These are phyloP conservation scores for Caretta caretta DNA, from an alignment of 2,113 vertebrate genomes.

Conservation along the genomic window DNA sequence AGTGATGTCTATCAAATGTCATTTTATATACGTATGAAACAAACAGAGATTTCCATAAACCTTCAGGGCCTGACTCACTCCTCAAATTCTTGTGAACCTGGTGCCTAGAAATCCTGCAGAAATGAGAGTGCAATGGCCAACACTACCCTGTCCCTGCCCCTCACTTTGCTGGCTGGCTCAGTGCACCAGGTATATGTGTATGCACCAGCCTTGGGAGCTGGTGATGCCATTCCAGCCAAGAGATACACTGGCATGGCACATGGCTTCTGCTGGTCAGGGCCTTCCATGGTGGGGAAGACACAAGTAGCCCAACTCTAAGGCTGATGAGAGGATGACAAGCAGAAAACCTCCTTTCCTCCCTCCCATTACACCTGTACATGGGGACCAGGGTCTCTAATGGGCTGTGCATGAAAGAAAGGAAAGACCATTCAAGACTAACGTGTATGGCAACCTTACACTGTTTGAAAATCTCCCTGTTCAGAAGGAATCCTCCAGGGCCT, in stretches of 20 bases:
- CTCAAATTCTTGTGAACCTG: not conserved
- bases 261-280: not conserved
- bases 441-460: not conserved
- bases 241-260: not conserved
- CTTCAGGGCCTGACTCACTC: not conserved
- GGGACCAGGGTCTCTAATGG: not conserved
- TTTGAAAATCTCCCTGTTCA: not conserved
- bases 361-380: not conserved
- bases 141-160: not conserved
- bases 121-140: not conserved
- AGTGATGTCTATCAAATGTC: not conserved
- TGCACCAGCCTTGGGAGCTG: not conserved
- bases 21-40: not conserved
- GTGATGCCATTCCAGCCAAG: not conserved
- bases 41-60: not conserved
- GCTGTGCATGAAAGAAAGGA: not conserved
- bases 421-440: not conserved
- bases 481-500: too few relatives aligned
- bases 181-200: not conserved
- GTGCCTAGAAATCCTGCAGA: not conserved
- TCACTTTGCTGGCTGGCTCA: not conserved
- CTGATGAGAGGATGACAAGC: not conserved
- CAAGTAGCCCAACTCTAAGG: not conserved
- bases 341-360: not conserved
- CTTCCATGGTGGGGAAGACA: not conserved